Evolutionary conservation across 2,113 vertebrate genomes (phyloP).

Genomic region (Hippocampus zosterae): DNA sequence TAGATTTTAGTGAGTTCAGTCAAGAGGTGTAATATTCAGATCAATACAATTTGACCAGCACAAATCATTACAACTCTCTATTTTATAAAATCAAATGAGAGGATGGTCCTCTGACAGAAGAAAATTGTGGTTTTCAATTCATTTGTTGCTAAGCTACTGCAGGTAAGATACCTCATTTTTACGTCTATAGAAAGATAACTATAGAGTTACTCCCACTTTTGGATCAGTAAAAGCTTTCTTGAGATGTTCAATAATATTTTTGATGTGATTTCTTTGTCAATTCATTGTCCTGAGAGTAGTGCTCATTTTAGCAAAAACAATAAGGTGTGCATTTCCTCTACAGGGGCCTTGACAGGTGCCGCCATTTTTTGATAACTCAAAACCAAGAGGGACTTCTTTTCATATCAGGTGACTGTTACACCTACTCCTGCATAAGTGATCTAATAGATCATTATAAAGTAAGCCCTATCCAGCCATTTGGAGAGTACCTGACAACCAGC

Average conservation of each 20-base stretch:
- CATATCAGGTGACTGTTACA: conserved; percentile 72
- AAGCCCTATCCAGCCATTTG: conserved; percentile 76
- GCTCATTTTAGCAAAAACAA: not conserved
- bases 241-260: not conserved
- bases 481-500: conserved; percentile 74
- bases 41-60: not conserved
- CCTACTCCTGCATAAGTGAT: conserved; percentile 63
- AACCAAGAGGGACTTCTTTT: conserved; percentile 65
- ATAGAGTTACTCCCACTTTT: too few species aligned
- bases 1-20: not conserved
- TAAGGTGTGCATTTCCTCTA: conserved; percentile 1
- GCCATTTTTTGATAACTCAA: conserved; percentile 82
- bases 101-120: too few species aligned
- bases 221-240: not conserved
- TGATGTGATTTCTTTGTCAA: too few species aligned
- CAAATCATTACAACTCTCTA: not conserved
- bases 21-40: not conserved
- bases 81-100: not conserved
- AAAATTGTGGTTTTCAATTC: too few species aligned
- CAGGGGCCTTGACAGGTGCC: conserved; percentile 78
- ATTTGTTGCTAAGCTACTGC: too few species aligned
- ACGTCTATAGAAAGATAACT: too few species aligned
- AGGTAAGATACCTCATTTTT: too few species aligned
- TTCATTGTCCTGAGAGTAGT: not conserved
- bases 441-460: conserved; percentile 74